phyloP scores from a whole-genome alignment of 2,797 vertebrate species.

The Gallinago nigripennis region DNA sequence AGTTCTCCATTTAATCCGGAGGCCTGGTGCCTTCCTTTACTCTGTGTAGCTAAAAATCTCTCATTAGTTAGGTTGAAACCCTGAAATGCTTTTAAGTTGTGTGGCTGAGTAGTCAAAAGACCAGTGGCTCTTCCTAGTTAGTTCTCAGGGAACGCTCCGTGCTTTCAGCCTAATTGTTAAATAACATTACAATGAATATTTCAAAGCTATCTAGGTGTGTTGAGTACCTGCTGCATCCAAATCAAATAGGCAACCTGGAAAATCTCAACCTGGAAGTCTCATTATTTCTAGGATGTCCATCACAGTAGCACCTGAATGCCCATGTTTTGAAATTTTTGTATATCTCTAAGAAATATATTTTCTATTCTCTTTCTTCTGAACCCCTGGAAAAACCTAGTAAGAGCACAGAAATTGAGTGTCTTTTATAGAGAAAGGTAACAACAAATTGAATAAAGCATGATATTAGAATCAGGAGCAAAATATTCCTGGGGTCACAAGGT shows the following conservation, averaged over 20 bases:
- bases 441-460: neutral
- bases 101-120: neutral
- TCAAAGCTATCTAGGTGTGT: neutral
- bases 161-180: slow-evolving; percentile 24
- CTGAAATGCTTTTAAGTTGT: neutral
- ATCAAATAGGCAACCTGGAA: neutral
- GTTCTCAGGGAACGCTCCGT: neutral
- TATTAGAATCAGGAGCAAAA: neutral
- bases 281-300: neutral
- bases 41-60: neutral
- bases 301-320: neutral
- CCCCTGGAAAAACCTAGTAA: neutral
- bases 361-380: neutral
- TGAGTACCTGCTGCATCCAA: slow-evolving; percentile 6
- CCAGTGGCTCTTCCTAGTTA: neutral
- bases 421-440: neutral
- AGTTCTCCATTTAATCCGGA: neutral
- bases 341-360: neutral
- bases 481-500: neutral
- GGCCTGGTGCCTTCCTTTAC: neutral
- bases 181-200: slow-evolving; percentile 6
- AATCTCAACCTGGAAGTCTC: neutral
- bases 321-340: neutral
- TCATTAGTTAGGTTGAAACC: neutral
- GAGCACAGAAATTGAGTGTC: neutral